Evolutionary conservation across 2,797 vertebrate genomes (phyloP), one percentile per base, ranked within the genome.

Genomic region (Chaetodon trifasciatus): DNA sequence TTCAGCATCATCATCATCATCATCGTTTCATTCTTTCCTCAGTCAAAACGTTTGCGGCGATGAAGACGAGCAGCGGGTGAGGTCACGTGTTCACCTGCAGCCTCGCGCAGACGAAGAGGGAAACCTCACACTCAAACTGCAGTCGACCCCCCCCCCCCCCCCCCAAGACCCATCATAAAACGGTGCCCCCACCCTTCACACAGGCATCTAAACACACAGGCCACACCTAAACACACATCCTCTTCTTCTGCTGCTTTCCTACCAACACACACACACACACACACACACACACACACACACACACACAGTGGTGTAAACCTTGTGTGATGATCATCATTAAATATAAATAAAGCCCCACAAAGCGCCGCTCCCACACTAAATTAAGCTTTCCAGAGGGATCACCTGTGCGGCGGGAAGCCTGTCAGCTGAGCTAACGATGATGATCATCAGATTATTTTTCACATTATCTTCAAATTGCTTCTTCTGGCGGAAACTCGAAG

Each of bases 151-250:
- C 21, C 8, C 70, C 58, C 50, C 23, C 9, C 62, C 21, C 8
- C 70, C 58, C 57, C 40, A 46, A 73, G n/a, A 68, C 69, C 28
- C 58, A 62, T 21, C 64, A 81, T 21, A 56, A 47, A 44, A 74
- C 23, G 37, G 21, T n/a, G 10, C 73, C 77, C 72, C 66, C 71
- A 47, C 61, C 63, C 80, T 44, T 52, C 37, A 83, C 80, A 53
- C 76, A 69, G 42, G 53, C 77, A 77, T 61, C 63, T 62, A 73
- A 82, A 78, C 72, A 72, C 81, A 81, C 68, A 65, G 10, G 58
- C 77, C 64, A 75, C 77, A 86, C 81, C 78, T 85, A 80, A 86
- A 88, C 83, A 87, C 84, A 85, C 84, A 86, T 66, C 74, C 62
- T 68, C 84, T 87, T 87, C 68, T 81, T 70, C 57, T 74, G 75